Conservation (phyloP, 2,888 invertebrate genomes). For the Perizoma flavofasciatum region DNA sequence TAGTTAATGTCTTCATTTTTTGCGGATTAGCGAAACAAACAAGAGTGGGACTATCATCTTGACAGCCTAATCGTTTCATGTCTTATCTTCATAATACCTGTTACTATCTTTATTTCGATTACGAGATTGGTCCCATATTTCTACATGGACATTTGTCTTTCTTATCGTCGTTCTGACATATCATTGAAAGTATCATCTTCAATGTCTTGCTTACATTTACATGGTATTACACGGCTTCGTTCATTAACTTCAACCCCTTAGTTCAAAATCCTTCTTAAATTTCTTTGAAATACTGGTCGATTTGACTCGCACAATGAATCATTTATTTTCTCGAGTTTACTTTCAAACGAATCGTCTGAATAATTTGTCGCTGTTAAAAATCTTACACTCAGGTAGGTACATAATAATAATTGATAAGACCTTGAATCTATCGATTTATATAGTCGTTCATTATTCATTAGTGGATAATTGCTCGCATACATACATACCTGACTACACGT, state of each 20-base stretch:
- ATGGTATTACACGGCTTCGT: background rate
- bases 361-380: conserved; percentile 7
- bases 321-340: too few relatives aligned
- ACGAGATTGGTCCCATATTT: conserved; percentile 50
- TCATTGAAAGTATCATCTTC: conserved; percentile 33
- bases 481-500: background rate
- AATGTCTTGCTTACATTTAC: conserved; percentile 4
- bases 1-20: conserved; percentile 1
- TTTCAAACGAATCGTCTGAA: background rate
- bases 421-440: conserved; percentile 50
- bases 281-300: background rate
- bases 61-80: conserved; percentile 47
- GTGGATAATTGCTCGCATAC: conserved; percentile 35
- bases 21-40: conserved; percentile 17
- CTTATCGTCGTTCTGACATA: conserved; percentile 41
- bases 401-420: conserved; percentile 46
- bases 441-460: conserved; percentile 44
- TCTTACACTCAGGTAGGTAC: conserved; percentile 3
- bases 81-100: conserved; percentile 50
- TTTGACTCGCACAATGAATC: too few relatives aligned
- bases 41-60: conserved; percentile 30
- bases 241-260: too few relatives aligned
- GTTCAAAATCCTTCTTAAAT: background rate
- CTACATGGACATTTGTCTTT: conserved; percentile 41
- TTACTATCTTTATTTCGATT: conserved; percentile 52